Evolutionary conservation across 2,797 vertebrate species (phyloP).

Genomic region (Clangula hyemalis): DNA sequence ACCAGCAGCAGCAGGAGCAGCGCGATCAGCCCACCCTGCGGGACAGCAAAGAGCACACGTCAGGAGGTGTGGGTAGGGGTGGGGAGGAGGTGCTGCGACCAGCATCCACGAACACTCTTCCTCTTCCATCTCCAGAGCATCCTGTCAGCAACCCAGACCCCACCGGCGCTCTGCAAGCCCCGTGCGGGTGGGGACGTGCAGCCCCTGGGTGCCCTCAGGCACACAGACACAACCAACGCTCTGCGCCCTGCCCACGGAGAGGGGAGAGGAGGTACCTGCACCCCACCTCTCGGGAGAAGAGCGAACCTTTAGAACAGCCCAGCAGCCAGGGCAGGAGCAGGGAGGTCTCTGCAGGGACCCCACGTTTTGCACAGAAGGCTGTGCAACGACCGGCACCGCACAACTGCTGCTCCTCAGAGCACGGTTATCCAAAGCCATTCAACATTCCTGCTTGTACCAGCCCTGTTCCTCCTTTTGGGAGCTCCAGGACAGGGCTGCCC

Average conservation of each 20-base stretch:
- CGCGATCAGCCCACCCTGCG: slow-evolving; percentile 94
- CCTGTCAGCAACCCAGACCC: not conserved
- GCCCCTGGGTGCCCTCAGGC: not conserved
- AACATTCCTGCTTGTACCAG: not conserved
- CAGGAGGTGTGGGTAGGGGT: not conserved
- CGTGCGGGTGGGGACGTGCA: accelerated
- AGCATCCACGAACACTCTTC: accelerated
- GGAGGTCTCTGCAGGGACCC: not conserved
- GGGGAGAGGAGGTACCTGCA: not conserved
- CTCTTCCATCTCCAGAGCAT: not conserved
- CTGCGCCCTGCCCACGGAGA: accelerated
- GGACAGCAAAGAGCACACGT: not conserved
- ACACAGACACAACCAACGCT: accelerated
- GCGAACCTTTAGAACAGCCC: not conserved
- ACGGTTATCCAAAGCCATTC: not conserved
- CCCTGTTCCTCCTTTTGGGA: not conserved
- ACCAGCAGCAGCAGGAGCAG: slow-evolving; percentile 94
- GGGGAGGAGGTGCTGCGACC: not conserved
- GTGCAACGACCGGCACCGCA: not conserved
- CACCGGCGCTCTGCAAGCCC: accelerated
- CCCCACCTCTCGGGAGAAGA: not conserved
- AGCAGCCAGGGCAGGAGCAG: not conserved
- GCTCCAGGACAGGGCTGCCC: not conserved
- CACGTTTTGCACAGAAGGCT: not conserved
- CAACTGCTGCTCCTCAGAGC: accelerated